Evolutionary conservation across 2,888 invertebrate species (phyloP), one percentile per base, ranked within the genome.

Genomic region (Andrena camellia): DNA sequence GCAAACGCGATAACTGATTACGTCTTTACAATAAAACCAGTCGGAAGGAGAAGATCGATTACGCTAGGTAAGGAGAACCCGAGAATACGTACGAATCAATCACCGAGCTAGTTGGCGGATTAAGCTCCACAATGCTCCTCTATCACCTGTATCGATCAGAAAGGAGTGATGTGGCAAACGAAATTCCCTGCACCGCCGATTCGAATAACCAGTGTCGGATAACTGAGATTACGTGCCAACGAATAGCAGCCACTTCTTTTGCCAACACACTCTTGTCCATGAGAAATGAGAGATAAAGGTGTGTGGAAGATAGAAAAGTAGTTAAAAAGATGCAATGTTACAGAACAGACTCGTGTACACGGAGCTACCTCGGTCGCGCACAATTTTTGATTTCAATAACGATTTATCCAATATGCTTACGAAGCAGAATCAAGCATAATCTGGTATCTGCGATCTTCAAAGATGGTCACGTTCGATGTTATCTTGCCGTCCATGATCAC

Each of bases 1-100:
- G 60, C 63, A 72, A 71, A 52, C 71, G 78, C 23, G 73, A 78
- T 60, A 68, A 83, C 83, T 63, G 83, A 77, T 83, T 82, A 78
- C 69, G 69, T 69, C 64, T 77, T 76, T 57, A 42, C 67, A 68
- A 54, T 57, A 66, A 78, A 79, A 70, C 60, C 54, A 48, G 20
- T 29, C 29, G 59, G 62, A 66, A 52, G 57, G 60, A 60, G 76
- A 76, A 86, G 85, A 88, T 88, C 85, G 87, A 88, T 88, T 79
- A 76, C 69, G 31, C 26, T 29, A 66, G 17, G 71, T 63, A 74
- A 78, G 76, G 73, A 80, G 76, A 81, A 60, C 81, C 50, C 48
- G 70, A 68, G 83, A 85, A 88, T 85, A 86, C 83, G 83, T 77
- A 83, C 80, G 81, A 88, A 88, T 88, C 88, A 85, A 88, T 88